A percentile compares a stretch with the other conserved stretches of the same genome.
Evolutionary conservation across 2,113 vertebrate species (phyloP).

Genomic region (Sardina pilchardus): DNA sequence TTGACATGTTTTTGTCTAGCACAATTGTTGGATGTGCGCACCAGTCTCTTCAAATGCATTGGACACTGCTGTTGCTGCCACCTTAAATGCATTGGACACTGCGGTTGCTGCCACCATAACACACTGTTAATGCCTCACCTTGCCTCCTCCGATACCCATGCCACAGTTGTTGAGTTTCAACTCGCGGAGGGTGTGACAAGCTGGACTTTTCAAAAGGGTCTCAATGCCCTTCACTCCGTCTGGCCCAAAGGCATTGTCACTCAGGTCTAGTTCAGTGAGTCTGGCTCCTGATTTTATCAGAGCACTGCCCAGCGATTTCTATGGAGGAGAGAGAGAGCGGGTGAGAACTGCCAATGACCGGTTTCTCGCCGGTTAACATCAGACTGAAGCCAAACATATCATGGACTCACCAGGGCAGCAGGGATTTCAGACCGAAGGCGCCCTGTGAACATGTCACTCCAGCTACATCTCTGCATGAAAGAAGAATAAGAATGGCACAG

Average conservation of each 20-base stretch:
- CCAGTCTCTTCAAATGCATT: too few relatives aligned
- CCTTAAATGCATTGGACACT: too few relatives aligned
- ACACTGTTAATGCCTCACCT: slow-evolving; percentile 67
- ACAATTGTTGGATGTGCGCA: too few relatives aligned
- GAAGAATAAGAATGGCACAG: too few relatives aligned
- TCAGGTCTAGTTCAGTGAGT: slow-evolving; percentile 89
- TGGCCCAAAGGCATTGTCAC: slow-evolving; percentile 96
- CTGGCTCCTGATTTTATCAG: slow-evolving; percentile 85
- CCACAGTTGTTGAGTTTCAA: slow-evolving; percentile 97
- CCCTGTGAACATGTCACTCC: slow-evolving; percentile 99
- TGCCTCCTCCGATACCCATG: slow-evolving; percentile 95
- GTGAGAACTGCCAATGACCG: not conserved
- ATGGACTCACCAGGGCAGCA: slow-evolving; percentile 82
- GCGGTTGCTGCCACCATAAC: too few relatives aligned
- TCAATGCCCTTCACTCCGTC: slow-evolving; percentile 94
- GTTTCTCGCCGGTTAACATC: not conserved
- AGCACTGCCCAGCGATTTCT: slow-evolving; percentile 89
- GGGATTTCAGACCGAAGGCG: slow-evolving; percentile 95
- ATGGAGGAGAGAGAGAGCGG: slow-evolving; percentile 25
- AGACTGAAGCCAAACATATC: not conserved
- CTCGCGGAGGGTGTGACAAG: slow-evolving; percentile 85
- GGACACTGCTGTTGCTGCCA: too few relatives aligned
- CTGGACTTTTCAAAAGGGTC: slow-evolving; percentile 82
- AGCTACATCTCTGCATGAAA: slow-evolving; percentile 83
- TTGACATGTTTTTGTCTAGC: too few relatives aligned